Evolutionary conservation across 2,888 invertebrate genomes (phyloP).

Genomic region (Drosophila recens): DNA sequence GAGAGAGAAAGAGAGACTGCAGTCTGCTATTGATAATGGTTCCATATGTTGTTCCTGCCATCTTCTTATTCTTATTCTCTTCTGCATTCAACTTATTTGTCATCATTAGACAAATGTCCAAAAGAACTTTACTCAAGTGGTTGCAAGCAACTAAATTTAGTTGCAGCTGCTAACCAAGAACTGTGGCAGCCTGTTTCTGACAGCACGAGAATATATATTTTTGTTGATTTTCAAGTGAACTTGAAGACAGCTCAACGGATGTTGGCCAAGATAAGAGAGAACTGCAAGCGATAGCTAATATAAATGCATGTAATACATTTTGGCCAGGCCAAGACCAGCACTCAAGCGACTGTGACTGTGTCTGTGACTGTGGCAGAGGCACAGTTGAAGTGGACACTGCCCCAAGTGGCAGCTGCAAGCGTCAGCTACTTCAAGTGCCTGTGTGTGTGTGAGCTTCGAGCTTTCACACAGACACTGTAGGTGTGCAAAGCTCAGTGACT

Average conservation of each 20-base stretch:
- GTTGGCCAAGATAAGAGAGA: constrained; percentile 16
- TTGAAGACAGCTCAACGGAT: constrained; percentile 41
- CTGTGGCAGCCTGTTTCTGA: constrained; percentile 52
- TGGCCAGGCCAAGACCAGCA: constrained; percentile 34
- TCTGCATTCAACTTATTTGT: constrained; percentile 54
- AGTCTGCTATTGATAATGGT: constrained; percentile 46
- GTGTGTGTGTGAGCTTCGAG: background rate
- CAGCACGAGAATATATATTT: constrained; percentile 64
- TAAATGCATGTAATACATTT: constrained; percentile 71
- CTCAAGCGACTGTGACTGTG: constrained; percentile 34
- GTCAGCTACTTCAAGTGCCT: constrained; percentile 15
- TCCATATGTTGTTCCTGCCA: constrained; percentile 11
- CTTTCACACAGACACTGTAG: background rate
- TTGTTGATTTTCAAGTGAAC: constrained; percentile 71
- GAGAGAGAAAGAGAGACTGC: constrained; percentile 7
- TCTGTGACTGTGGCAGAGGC: constrained; percentile 8
- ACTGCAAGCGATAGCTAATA: constrained; percentile 69
- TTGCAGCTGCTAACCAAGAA: constrained; percentile 37
- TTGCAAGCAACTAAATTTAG: constrained; percentile 45
- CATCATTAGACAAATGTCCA: constrained; percentile 72
- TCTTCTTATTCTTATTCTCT: background rate
- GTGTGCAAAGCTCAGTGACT: background rate
- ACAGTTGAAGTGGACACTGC: constrained; percentile 42
- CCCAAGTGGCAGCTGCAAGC: constrained; percentile 37
- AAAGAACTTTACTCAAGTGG: constrained; percentile 26